A percentile compares a stretch with the other conserved stretches of the same genome.
Evolutionary conservation across 2,113 vertebrate species (phyloP).

Genomic region (Hippocampus mohnikei): DNA sequence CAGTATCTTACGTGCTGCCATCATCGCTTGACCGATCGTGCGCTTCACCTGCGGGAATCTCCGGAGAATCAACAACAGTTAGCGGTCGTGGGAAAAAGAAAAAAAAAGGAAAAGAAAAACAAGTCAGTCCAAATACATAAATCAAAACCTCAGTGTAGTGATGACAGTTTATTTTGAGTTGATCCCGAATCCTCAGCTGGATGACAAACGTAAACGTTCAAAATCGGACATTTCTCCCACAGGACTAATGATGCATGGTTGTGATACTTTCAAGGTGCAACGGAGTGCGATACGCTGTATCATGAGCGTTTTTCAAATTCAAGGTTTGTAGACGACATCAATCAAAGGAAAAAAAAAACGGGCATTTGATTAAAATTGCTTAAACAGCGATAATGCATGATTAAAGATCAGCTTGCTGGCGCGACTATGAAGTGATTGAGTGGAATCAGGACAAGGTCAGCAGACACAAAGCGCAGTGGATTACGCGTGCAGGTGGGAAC

Average conservation of each 20-base stretch:
- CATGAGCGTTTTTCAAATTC: background rate
- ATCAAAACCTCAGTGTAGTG: constrained; percentile 1
- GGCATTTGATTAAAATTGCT: constrained; percentile 27
- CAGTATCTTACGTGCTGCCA: constrained; percentile 9
- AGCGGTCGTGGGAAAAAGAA: constrained; percentile 2
- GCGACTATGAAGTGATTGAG: constrained; percentile 38
- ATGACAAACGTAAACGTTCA: background rate
- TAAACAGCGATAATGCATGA: constrained; percentile 55
- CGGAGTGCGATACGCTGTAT: background rate
- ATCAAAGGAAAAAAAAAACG: constrained; percentile 13
- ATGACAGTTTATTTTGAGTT: constrained; percentile 3
- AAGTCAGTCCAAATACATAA: constrained; percentile 1
- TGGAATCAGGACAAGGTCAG: constrained; percentile 47
- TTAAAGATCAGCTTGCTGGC: constrained; percentile 39
- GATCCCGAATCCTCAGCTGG: background rate
- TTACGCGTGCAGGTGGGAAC: constrained; percentile 48
- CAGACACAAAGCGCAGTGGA: constrained; percentile 30
- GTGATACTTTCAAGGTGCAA: background rate
- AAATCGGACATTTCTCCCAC: constrained; percentile 4
- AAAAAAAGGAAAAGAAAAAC: background rate
- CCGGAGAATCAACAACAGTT: constrained; percentile 3
- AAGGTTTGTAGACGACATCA: constrained; percentile 1
- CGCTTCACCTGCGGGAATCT: constrained; percentile 26
- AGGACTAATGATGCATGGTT: background rate
- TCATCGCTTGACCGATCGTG: constrained; percentile 44